Evolutionary conservation across 1,140 invertebrate species (phyloP).

Genomic region (Microvelia longipes): DNA sequence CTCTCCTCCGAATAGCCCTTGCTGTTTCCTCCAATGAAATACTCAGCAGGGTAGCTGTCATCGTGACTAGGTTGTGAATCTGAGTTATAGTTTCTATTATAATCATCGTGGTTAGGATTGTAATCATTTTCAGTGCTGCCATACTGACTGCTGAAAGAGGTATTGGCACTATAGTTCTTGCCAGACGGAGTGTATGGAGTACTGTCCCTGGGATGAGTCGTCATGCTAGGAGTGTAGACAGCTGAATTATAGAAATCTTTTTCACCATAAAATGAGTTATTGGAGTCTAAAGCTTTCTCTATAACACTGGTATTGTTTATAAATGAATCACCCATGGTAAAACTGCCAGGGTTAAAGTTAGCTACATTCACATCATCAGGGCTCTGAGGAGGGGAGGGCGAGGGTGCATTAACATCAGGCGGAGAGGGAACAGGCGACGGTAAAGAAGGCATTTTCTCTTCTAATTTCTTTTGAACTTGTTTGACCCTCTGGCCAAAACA

Average conservation of each 20-base stretch:
- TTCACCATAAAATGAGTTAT: neutral
- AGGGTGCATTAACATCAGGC: conserved; percentile 64
- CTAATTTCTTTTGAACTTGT: conserved; percentile 64
- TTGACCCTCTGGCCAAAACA: conserved; percentile 77
- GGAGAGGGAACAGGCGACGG: conserved; percentile 47
- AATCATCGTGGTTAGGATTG: neutral
- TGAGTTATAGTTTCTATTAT: neutral
- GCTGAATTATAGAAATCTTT: neutral
- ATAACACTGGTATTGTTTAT: conserved; percentile 3
- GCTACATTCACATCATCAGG: conserved; percentile 30
- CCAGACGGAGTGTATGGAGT: neutral
- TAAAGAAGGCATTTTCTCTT: conserved; percentile 51
- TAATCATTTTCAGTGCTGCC: neutral
- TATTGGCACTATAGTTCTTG: neutral
- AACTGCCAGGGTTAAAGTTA: neutral
- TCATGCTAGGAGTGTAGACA: neutral
- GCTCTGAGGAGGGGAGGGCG: conserved; percentile 43
- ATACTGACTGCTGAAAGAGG: neutral
- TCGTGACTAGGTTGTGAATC: neutral
- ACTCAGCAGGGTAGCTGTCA: neutral
- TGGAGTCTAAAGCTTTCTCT: neutral
- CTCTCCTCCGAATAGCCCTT: neutral
- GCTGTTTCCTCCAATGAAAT: neutral
- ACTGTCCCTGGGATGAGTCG: neutral
- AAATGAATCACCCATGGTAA: conserved; percentile 1